Conservation (phyloP, 2,888 invertebrate species). For the Hesperia comma region DNA sequence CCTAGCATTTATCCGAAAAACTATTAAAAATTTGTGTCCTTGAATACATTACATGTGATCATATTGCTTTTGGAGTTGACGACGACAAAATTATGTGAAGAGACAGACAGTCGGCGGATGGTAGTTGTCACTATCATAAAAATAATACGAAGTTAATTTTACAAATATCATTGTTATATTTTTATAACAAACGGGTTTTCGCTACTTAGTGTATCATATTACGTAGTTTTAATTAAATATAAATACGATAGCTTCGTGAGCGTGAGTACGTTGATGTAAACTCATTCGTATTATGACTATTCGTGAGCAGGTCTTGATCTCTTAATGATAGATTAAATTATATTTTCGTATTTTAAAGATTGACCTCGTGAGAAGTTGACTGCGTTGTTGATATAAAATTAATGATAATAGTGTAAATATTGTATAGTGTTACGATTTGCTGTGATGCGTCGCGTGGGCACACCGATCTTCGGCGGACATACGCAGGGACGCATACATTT, state of each 20-base stretch:
- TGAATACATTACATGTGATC: too few species aligned
- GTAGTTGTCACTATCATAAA: neutral
- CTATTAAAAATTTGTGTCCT: too few species aligned
- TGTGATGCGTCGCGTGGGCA: slow-evolving; percentile 54
- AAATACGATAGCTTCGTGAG: slow-evolving; percentile 18
- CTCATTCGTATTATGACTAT: slow-evolving; percentile 54
- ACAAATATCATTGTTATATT: slow-evolving; percentile 48
- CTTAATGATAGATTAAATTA: slow-evolving; percentile 72
- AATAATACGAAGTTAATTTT: slow-evolving; percentile 8
- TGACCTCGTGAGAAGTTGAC: slow-evolving; percentile 53
- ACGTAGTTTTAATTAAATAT: slow-evolving; percentile 41
- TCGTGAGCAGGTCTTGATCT: slow-evolving; percentile 65
- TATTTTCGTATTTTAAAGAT: slow-evolving; percentile 72
- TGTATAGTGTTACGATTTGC: slow-evolving; percentile 75
- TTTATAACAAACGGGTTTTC: slow-evolving; percentile 58
- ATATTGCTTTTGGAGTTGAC: too few species aligned
- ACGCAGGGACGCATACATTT: neutral
- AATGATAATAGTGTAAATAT: slow-evolving; percentile 57
- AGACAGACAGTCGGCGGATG: neutral
- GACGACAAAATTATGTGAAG: too few species aligned
- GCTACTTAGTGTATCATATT: slow-evolving; percentile 55
- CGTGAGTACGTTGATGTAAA: slow-evolving; percentile 14
- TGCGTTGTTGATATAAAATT: slow-evolving; percentile 60
- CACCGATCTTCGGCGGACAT: slow-evolving; percentile 43
- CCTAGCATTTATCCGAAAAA: too few species aligned